These are phyloP conservation scores for Drosophila eugracilis DNA, from an alignment of 1,140 invertebrate species.

Conservation along the genomic window DNA sequence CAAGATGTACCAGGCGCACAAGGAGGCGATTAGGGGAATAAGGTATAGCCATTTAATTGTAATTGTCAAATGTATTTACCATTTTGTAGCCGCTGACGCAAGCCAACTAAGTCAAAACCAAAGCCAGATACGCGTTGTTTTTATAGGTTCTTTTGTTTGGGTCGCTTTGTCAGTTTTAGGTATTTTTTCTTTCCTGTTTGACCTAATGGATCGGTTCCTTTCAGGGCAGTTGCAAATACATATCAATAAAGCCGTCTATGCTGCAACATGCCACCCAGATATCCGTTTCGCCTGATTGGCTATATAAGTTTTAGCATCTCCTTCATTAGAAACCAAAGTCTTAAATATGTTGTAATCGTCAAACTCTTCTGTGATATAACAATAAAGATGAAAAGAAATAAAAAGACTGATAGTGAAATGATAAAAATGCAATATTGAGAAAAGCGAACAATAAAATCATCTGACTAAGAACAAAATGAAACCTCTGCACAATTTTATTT, in stretches of 20 bases:
- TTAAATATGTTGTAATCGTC: constrained; percentile 36
- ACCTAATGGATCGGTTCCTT: constrained; percentile 21
- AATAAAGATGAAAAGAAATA: constrained; percentile 46
- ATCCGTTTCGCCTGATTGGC: constrained; percentile 5
- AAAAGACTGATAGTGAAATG: constrained; percentile 53
- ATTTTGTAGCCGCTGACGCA: constrained; percentile 60
- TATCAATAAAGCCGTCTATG: constrained; percentile 63
- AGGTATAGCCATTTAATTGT: constrained; percentile 89
- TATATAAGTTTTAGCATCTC: neutral
- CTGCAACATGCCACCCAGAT: constrained; percentile 54
- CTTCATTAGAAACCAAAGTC: constrained; percentile 2
- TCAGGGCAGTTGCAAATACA: constrained; percentile 57
- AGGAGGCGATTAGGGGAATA: constrained; percentile 99
- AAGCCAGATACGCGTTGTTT: constrained; percentile 21
- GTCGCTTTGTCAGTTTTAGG: constrained; percentile 9
- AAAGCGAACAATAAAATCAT: constrained; percentile 62
- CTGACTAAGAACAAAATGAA: constrained; percentile 53
- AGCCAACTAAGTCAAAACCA: constrained; percentile 28
- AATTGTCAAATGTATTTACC: constrained; percentile 70
- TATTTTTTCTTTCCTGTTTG: constrained; percentile 1
- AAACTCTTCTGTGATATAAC: constrained; percentile 31
- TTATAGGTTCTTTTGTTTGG: constrained; percentile 14
- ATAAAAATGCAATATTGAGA: constrained; percentile 29
- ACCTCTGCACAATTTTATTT: constrained; percentile 69
- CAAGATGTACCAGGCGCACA: constrained; percentile 99